A percentile compares a stretch with the other conserved stretches of the same genome.
These are phyloP conservation scores for Scaptodrosophila latifasciaeformis DNA, from an alignment of 2,888 invertebrate species.

Conservation along the genomic window DNA sequence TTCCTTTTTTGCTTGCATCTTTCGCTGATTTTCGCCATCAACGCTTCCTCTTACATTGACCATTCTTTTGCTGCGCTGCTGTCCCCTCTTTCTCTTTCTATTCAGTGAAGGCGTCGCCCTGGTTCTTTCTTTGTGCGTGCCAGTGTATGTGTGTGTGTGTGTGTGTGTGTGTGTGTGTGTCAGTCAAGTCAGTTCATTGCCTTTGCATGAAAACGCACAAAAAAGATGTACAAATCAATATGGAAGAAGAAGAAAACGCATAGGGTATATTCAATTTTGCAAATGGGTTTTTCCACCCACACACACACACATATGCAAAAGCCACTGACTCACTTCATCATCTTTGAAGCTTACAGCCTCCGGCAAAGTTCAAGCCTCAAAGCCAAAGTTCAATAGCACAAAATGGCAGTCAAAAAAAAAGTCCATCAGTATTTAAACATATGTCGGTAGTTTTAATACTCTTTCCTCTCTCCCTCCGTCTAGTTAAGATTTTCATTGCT, in stretches of 20 bases:
- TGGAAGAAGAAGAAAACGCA: constrained; percentile 16
- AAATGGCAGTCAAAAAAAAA: constrained; percentile 28
- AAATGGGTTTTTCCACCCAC: neutral
- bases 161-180: too few relatives aligned
- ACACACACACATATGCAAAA: neutral
- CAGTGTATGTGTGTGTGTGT: too few relatives aligned
- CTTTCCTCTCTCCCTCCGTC: constrained; percentile 15
- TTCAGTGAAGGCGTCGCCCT: constrained; percentile 6
- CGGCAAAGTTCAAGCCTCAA: constrained; percentile 41
- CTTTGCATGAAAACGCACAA: constrained; percentile 16
- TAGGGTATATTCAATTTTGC: neutral
- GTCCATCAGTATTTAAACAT: constrained; percentile 2
- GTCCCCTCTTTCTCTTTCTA: constrained; percentile 16
- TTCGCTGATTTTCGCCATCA: constrained; percentile 17
- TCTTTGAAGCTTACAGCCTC: neutral
- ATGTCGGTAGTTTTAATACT: constrained; percentile 7
- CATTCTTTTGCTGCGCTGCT: too few relatives aligned
- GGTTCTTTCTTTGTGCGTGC: too few relatives aligned
- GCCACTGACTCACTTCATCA: neutral
- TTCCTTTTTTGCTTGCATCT: constrained; percentile 18
- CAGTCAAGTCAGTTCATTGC: constrained; percentile 32
- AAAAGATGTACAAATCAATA: constrained; percentile 31
- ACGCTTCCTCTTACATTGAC: too few relatives aligned
- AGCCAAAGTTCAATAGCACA: constrained; percentile 56
- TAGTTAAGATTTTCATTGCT: too few relatives aligned